phyloP scores from a whole-genome alignment of 2,888 invertebrate genomes.

The Machimus rusticus region DNA sequence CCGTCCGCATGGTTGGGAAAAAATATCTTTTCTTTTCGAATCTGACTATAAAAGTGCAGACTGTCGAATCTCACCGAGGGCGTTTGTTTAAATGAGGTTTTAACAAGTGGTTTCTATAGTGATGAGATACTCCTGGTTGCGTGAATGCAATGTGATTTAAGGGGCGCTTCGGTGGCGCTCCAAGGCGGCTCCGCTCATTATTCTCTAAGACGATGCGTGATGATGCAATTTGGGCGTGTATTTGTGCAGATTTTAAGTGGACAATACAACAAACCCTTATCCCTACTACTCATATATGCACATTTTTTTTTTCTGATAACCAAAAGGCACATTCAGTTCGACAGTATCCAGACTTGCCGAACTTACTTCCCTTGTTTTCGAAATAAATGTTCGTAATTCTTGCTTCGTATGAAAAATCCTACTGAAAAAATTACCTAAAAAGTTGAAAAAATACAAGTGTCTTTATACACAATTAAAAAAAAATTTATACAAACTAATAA shows the following conservation, averaged over 20 bases:
- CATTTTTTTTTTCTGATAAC: not conserved
- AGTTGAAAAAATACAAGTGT: too few species aligned
- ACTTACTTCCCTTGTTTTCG: not conserved
- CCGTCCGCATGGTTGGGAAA: not conserved
- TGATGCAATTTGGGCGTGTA: slow-evolving; percentile 24
- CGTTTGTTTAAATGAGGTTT: not conserved
- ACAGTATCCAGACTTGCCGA: not conserved
- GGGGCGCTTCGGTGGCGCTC: not conserved
- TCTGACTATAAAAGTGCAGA: not conserved
- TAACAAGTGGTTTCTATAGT: slow-evolving; percentile 18
- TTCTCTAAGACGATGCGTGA: not conserved
- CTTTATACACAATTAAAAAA: too few species aligned
- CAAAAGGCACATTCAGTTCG: not conserved
- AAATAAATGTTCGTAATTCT: not conserved
- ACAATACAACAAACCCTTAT: not conserved
- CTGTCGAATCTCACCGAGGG: not conserved
- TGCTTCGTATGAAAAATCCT: not conserved
- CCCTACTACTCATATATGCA: not conserved
- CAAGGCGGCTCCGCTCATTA: not conserved
- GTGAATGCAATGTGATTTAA: not conserved
- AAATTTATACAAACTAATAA: too few species aligned
- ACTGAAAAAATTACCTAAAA: too few species aligned
- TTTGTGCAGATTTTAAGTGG: not conserved
- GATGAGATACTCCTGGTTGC: not conserved
- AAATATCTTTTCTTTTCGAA: not conserved